Base-by-base conservation (phyloP, 2,888 invertebrate genomes). In the Brachypalpus laphriformis region DNA sequence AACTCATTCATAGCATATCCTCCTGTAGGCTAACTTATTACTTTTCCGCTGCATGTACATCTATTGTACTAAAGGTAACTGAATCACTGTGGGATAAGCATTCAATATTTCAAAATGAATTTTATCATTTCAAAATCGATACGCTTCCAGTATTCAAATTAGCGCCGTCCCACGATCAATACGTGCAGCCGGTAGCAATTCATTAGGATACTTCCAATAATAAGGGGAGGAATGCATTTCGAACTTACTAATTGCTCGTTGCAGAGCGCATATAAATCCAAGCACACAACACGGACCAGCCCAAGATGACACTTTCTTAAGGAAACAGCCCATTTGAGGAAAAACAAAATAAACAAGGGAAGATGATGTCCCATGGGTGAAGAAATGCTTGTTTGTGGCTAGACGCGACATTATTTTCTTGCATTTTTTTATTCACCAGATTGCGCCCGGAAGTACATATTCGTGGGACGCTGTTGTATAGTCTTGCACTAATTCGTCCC, bases 351-450 rank as follows among this genome's bases (percentile, higher is more conserved):
- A 72, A 66, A 74, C 47, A 66, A 74, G 18, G 11, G 28, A 16
- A 31, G 34, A 45, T 25, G 59, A 25, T 66, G 72, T 80, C 80
- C 59, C 80, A 18, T 66, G 80, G 74, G 80, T 65, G 5, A 22
- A 54, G 66, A 61, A 25, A 47, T 68, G 20, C 57, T 47, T 57
- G 45, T 40, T 42, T 68, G 81, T 22, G 81, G 75, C 68, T 54
- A 81, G 81, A 75, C 81, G 54, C 37, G 45, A 34, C 61, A 63
- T 45, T 45, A 20, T 45, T 54, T 47, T 37, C 66, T 61, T n/a
- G n/a, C n/a, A n/a, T 63, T 70, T 63, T 71, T 54, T 47, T 56
- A 4, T 42, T 71, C 28, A 71, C 9, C 16, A 59, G 9, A 9
- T 54, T 42, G 14, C 11, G n/a, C 31, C 74, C 74, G 74, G 74